Evolutionary conservation across 2,113 vertebrate species (phyloP), one percentile per base, ranked within the genome.

Genomic region (Dissostichus mawsoni): DNA sequence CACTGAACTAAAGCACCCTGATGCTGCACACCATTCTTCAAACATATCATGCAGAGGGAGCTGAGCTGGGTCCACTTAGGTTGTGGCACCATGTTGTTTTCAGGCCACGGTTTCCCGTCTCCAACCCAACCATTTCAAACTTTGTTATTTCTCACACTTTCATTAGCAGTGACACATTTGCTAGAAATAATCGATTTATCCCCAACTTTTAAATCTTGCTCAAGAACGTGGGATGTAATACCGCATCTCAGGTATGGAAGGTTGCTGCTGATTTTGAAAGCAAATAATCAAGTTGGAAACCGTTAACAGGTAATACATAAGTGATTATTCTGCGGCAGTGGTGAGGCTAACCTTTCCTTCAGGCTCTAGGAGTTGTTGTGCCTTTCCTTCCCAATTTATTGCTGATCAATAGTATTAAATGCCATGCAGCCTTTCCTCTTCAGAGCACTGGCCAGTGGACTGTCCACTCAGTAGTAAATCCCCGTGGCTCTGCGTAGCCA

Each of bases 361-460:
- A 67, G 53, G 68, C 76, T 29, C 61, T 62, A 79, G 61, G 69
- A 85, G 67, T 76, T 77, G 84, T 68, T 80, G 76, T 81, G 77
- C 69, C 62, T 81, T 88, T 80, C 73, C 52, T 78, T 84, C 74
- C 52, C 47, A 25, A 82, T 92, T 87, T 83, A 88, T 83, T 83
- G 82, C 88, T 86, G 80, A 91, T 93, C 91, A 89, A 92, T 92
- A 86, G 72, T 72, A 86, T 88, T 83, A 90, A 91, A 89, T 89
- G 84, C 64, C 78, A 78, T 73, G 81, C 36, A 4, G 76, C 82
- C 89, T 78, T 82, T 90, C 69, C 83, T 79, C 83, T 76, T 69
- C 64, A 73, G 76, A 82, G 80, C 77, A 66, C 62, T 51, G 74
- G 69, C 71, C 74, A 73, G 72, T 84, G 84, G 69, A 76, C 52